Conservation (phyloP, 2,888 invertebrate genomes). For the Caenorhabditis imperialis region DNA sequence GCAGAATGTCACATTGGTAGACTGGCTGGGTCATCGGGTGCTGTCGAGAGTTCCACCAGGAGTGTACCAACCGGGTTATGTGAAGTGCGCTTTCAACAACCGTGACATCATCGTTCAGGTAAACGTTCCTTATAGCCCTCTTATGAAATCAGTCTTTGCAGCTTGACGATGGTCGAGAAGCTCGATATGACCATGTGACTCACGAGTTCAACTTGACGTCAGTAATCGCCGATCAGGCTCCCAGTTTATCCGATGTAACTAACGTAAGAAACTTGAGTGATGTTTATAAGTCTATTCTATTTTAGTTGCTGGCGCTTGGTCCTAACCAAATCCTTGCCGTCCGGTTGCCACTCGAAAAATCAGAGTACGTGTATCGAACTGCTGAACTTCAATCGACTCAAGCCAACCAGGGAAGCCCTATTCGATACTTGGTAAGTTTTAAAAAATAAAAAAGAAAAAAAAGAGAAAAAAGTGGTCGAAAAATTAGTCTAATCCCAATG, state of each 20-base stretch:
- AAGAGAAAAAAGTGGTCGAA: too few species aligned
- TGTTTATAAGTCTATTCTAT: background rate
- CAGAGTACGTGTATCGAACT: constrained; percentile 18
- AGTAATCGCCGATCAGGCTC: constrained; percentile 69
- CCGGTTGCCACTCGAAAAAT: constrained; percentile 44
- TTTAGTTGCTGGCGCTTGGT: constrained; percentile 9
- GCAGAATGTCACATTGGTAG: constrained; percentile 34
- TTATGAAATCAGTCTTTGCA: constrained; percentile 15
- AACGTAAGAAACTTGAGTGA: background rate
- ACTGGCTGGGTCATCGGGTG: constrained; percentile 68
- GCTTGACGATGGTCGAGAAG: constrained; percentile 63
- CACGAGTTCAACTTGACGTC: constrained; percentile 46
- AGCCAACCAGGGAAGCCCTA: constrained; percentile 33
- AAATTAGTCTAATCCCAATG: too few species aligned
- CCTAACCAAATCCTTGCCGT: constrained; percentile 53
- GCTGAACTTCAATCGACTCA: constrained; percentile 53
- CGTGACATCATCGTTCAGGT: constrained; percentile 61
- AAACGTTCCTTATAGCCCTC: too few species aligned
- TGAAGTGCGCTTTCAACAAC: constrained; percentile 52
- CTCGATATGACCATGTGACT: constrained; percentile 53
- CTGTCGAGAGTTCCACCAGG: constrained; percentile 63
- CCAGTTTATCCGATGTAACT: constrained; percentile 50
- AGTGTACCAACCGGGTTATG: constrained; percentile 60
- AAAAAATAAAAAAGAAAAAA: too few species aligned
- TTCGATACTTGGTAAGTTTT: constrained; percentile 51